A percentile compares a stretch with the other conserved stretches of the same genome.
These are phyloP conservation scores for Drosophila paramelanica DNA, from an alignment of 2,888 invertebrate species.

Conservation along the genomic window DNA sequence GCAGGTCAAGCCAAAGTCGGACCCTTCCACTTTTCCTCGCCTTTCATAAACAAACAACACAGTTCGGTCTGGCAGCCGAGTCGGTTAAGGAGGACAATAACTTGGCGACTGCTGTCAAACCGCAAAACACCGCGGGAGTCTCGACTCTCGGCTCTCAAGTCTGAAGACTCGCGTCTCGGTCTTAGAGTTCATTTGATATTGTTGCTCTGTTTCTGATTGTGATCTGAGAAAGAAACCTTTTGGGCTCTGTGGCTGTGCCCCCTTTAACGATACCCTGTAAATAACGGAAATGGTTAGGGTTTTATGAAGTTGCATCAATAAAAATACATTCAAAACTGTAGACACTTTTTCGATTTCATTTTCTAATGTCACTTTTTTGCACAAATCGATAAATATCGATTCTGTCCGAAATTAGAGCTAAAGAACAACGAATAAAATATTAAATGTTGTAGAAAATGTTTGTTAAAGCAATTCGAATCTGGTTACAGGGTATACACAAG, in stretches of 20 bases:
- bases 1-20: conserved; percentile 60
- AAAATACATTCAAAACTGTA: too few relatives aligned
- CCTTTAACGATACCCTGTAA: conserved; percentile 16
- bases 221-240: conserved; percentile 68
- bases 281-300: not conserved
- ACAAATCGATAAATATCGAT: too few relatives aligned
- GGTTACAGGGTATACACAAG: too few relatives aligned
- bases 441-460: too few relatives aligned
- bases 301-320: not conserved
- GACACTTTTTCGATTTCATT: too few relatives aligned
- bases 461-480: too few relatives aligned
- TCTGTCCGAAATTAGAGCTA: too few relatives aligned
- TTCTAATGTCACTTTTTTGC: too few relatives aligned
- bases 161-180: conserved; percentile 10
- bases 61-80: not conserved
- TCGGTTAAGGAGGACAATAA: conserved; percentile 26
- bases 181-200: conserved; percentile 63
- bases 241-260: conserved; percentile 34
- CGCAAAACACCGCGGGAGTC: conserved; percentile 69
- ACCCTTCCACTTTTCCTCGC: conserved; percentile 51
- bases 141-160: conserved; percentile 20
- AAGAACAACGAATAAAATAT: too few relatives aligned
- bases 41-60: conserved; percentile 52
- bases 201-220: conserved; percentile 63
- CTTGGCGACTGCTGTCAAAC: conserved; percentile 54